Base-by-base conservation (phyloP, 2,888 invertebrate genomes). In the Scaptomyza flava region DNA sequence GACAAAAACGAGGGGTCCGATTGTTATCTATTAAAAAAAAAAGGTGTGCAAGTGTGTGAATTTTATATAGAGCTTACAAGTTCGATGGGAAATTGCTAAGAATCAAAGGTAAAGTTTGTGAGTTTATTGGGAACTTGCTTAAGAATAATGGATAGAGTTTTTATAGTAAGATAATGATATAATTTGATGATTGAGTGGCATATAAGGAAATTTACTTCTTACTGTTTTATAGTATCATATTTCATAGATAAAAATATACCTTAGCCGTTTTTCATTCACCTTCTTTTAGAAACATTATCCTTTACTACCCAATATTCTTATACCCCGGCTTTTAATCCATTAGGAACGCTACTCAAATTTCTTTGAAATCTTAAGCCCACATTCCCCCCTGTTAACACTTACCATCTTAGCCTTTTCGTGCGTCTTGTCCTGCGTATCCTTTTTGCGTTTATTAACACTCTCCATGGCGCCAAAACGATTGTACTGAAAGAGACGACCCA, bases 401-500 rank as follows among this genome's bases (percentile, higher is more conserved):
- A 90, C 90, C 91, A 89, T 72, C 60, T 82, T 79, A 12, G 72
- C 70, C 51, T 81, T 84, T 23, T 68, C 75, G 8, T 78, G 75
- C 30, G 66, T 41, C 42, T 77, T 88, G n/a, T 60, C 63, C 41
- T 67, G 72, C 12, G 78, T 80, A 86, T 86, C 86, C 88, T 88
- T 83, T 76, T 80, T 83, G 65, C 75, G 77, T 46, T 87, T 82
- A 53, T 79, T 85, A 43, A 59, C 60, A 36, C 67, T 81, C 64
- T 87, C 83, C 63, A 74, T 68, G 73, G 79, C 80, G 68, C 79
- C 88, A 68, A 90, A 90, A 60, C 90, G 90, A 75, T 91, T 90
- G 53, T 91, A 90, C 66, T 90, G 90, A 69, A 91, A 91, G 9
- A 89, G 79, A 54, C 91, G 90, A 71, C 90, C 90, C 90, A 90